Base-by-base conservation (phyloP, 2,888 invertebrate genomes). In the Campoletis raptor region DNA sequence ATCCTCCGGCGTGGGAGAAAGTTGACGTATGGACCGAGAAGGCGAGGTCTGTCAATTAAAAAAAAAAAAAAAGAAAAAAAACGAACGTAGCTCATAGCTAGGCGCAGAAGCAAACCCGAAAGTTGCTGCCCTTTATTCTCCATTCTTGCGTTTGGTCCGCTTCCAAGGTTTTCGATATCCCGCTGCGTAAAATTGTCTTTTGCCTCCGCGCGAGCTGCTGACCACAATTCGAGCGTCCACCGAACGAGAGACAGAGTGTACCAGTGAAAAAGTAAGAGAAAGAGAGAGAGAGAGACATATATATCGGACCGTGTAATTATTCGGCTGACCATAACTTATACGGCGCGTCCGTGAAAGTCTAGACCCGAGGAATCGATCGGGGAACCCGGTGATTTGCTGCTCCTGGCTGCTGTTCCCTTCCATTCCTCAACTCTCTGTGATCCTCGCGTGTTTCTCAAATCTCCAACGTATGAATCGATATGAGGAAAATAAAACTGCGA, bases 171-270 rank as follows among this genome's bases (percentile, higher is more conserved):
- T 84, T 84, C 86, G 90, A 86, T 89, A 86, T 90, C 94, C 94
- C 91, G 94, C 94, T 94, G 94, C 91, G 94, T 93, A 93, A 94
- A 94, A 94, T 94, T 94, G 94, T 94, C 94, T 94, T 94, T 93
- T 93, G 94, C 94, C 94, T 94, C 93, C 90, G 92, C 91, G 73
- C 73, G 81, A 73, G 82, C 76, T 69, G 57, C 90, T 89, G 91
- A 92, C 92, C 93, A 91, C 93, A 92, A 90, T 90, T 90, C 89
- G 87, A 88, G 87, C 80, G 80, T 77, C 79, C 74, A 83, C 67
- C 45, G 73, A 81, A 67, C 67, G 61, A 80, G 89, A 89, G 89
- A 87, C 88, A 72, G 74, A 48, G 79, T 88, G 88, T 89, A 61
- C 42, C 66, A 67, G 64, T 24, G 61, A 30, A 61, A 61, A 61